Conservation (phyloP, 2,797 vertebrate species). For the Acipenser ruthenus region DNA sequence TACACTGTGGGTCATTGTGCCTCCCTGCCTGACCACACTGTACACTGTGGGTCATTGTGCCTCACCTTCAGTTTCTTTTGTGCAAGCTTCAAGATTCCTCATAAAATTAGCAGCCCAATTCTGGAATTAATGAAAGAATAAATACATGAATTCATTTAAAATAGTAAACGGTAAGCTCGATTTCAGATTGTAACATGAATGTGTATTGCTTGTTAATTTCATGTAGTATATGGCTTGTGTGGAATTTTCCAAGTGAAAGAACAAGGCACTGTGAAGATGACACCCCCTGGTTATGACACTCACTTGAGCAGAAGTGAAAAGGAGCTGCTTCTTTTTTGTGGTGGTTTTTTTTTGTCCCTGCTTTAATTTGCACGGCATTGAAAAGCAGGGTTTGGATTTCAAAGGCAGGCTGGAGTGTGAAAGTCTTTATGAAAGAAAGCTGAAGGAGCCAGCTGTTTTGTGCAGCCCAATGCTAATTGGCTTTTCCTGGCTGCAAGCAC, state of each 20-base stretch:
- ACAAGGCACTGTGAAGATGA: neutral
- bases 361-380: neutral
- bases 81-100: too few relatives aligned
- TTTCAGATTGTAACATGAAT: too few relatives aligned
- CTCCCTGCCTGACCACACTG: too few relatives aligned
- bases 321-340: neutral
- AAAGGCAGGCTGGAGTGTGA: neutral
- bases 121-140: too few relatives aligned
- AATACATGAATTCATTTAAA: too few relatives aligned
- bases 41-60: too few relatives aligned
- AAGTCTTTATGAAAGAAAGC: neutral
- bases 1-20: too few relatives aligned
- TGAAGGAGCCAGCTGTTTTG: neutral
- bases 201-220: too few relatives aligned
- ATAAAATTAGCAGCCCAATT: too few relatives aligned
- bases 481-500: slow-evolving; percentile 15
- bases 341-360: neutral
- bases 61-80: too few relatives aligned
- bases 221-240: neutral
- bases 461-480: slow-evolving; percentile 13
- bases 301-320: neutral
- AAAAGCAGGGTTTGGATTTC: neutral
- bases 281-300: neutral
- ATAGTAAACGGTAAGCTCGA: too few relatives aligned
- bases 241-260: slow-evolving; percentile 12